Conservation (phyloP, 2,888 invertebrate species). For the Liodrosophila aerea region DNA sequence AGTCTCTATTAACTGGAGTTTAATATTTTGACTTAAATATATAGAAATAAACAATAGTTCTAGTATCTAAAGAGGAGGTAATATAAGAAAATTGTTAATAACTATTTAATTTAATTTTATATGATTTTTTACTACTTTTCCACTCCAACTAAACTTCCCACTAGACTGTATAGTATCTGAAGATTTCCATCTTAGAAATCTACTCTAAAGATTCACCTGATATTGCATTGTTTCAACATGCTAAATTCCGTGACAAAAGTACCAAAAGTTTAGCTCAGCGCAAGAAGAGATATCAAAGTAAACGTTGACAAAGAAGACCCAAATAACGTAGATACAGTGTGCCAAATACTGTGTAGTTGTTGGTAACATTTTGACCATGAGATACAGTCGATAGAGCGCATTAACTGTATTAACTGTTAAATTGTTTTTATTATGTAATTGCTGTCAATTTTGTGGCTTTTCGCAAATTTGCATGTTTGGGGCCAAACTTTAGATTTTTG, state of each 20-base stretch:
- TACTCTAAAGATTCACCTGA: no score
- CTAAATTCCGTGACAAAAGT: constrained; percentile 4
- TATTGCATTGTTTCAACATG: no score
- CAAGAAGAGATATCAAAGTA: not conserved
- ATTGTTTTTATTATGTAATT: constrained; percentile 67
- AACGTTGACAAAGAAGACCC: constrained; percentile 36
- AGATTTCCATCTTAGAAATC: no score
- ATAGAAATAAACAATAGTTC: no score
- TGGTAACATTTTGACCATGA: not conserved
- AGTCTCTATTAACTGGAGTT: no score
- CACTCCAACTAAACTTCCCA: no score
- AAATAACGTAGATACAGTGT: constrained; percentile 56
- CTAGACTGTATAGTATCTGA: no score
- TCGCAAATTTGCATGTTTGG: constrained; percentile 56
- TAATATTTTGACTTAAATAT: no score
- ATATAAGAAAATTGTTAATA: no score
- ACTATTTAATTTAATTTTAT: no score
- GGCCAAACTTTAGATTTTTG: constrained; percentile 29
- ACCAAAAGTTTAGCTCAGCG: not conserved
- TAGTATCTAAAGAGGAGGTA: no score
- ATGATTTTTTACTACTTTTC: no score
- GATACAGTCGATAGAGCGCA: constrained; percentile 26
- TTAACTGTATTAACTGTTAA: constrained; percentile 33
- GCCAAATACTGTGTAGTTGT: constrained; percentile 33
- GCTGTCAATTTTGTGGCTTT: constrained; percentile 52